Conservation (phyloP, 2,888 invertebrate species). For the Helicoverpa assulta region DNA sequence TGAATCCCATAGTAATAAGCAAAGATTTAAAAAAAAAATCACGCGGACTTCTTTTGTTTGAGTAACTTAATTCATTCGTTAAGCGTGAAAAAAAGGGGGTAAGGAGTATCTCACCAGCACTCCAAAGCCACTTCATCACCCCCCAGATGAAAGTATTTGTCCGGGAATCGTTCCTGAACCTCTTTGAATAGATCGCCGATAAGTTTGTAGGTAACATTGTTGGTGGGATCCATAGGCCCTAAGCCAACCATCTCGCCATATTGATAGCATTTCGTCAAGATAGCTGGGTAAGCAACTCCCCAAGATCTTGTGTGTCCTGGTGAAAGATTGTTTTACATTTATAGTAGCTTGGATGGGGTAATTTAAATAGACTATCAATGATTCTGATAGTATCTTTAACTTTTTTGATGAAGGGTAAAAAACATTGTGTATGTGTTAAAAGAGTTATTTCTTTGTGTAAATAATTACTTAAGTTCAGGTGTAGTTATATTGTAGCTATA, state of each 20-base stretch:
- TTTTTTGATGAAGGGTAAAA: no score
- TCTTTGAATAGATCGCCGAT: constrained; percentile 92
- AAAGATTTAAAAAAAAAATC: no score
- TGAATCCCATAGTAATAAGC: no score
- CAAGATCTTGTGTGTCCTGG: constrained; percentile 94
- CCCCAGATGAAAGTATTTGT: constrained; percentile 96
- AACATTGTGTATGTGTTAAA: no score
- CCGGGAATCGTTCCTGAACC: constrained; percentile 93
- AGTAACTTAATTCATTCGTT: no score
- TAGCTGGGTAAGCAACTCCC: constrained; percentile 93
- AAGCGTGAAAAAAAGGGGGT: neutral
- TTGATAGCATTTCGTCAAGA: constrained; percentile 93
- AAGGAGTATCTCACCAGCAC: constrained; percentile 92
- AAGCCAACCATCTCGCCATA: constrained; percentile 80
- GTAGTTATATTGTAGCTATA: no score
- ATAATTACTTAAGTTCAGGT: no score
- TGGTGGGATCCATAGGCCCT: constrained; percentile 95
- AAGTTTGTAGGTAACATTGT: constrained; percentile 92
- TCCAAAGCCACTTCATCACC: constrained; percentile 96
- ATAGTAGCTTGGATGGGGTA: no score
- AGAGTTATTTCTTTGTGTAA: neutral
- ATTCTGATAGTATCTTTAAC: no score
- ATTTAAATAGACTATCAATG: no score
- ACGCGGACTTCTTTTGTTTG: no score
- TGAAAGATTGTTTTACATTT: constrained; percentile 8